These are phyloP conservation scores for Ailuropoda melanoleuca DNA, from an alignment of 2,113 vertebrate genomes.

Conservation along the genomic window DNA sequence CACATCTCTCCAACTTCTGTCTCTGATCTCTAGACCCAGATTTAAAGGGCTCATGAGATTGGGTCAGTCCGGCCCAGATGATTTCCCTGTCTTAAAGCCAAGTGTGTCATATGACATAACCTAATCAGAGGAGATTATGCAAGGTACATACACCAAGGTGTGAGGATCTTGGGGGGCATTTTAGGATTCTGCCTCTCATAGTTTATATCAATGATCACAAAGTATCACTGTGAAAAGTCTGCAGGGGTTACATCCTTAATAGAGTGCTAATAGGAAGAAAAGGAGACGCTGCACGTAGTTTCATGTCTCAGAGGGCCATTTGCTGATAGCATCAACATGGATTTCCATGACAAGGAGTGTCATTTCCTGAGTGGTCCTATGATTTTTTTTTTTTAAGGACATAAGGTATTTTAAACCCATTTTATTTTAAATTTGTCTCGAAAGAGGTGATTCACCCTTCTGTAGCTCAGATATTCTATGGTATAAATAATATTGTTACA, in stretches of 20 bases:
- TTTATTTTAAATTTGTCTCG: constrained; percentile 65
- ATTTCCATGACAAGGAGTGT: constrained; percentile 61
- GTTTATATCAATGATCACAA: constrained; percentile 6
- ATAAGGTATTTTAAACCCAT: constrained; percentile 52
- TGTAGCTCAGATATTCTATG: constrained; percentile 18
- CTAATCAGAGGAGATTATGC: background rate
- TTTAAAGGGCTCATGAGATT: constrained; percentile 29
- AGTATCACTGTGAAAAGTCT: constrained; percentile 51
- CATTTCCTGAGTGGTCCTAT: constrained; percentile 40
- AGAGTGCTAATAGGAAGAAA: constrained; percentile 49
- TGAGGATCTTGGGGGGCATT: background rate
- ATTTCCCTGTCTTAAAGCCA: constrained; percentile 2
- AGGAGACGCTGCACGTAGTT: background rate
- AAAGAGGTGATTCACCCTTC: constrained; percentile 56
- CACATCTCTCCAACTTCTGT: background rate
- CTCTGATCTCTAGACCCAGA: background rate
- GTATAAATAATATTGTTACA: background rate
- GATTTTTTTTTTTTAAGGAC: constrained; percentile 44
- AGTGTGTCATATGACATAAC: background rate
- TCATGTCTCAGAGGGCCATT: constrained; percentile 55
- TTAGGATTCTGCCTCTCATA: background rate
- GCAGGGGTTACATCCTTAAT: constrained; percentile 31
- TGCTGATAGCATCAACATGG: constrained; percentile 46
- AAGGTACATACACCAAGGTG: background rate
- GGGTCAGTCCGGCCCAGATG: background rate